Conservation (phyloP, 2,888 invertebrate species). For the Ormyrus thymus region DNA sequence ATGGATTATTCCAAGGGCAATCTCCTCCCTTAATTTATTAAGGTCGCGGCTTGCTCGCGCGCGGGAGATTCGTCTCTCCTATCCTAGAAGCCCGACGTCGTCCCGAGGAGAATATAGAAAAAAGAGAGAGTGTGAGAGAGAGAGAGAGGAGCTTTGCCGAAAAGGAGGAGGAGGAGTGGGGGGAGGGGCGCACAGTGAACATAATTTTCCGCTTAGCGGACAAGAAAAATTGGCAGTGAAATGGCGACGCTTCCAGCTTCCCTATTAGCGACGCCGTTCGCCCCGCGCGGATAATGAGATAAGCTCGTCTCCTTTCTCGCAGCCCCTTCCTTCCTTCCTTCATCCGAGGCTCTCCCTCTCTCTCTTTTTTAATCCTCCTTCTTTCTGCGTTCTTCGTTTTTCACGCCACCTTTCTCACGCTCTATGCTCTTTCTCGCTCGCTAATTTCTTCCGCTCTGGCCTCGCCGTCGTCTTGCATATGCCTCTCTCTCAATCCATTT, state of each 20-base stretch:
- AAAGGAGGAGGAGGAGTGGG: neutral
- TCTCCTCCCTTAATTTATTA: conserved; percentile 24
- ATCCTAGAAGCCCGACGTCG: neutral
- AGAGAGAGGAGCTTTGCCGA: neutral
- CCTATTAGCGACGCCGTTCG: conserved; percentile 23
- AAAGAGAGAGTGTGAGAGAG: neutral
- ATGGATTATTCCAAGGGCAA: conserved; percentile 30
- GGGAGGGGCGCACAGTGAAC: conserved; percentile 52
- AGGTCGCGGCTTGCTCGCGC: neutral
- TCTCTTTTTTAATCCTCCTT: neutral
- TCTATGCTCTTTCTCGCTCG: conserved; percentile 1
- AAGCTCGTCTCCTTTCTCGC: conserved; percentile 39
- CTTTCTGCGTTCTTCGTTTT: conserved; percentile 1
- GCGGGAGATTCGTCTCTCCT: conserved; percentile 5
- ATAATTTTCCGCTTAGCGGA: conserved; percentile 63
- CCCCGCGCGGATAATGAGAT: conserved; percentile 47
- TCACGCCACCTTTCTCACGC: conserved; percentile 16
- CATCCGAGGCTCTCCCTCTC: too few relatives aligned
- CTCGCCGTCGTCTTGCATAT: neutral
- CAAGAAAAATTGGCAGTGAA: conserved; percentile 62
- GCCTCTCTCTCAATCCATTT: conserved; percentile 14
- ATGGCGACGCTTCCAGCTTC: conserved; percentile 21
- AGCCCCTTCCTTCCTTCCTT: conserved; percentile 28
- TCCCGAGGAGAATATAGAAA: too few relatives aligned
- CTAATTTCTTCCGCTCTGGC: conserved; percentile 18